Evolutionary conservation across 23 tunicate species (phyloP), one percentile per base, ranked within the genome.

Genomic region (Halocynthia aurantium): DNA sequence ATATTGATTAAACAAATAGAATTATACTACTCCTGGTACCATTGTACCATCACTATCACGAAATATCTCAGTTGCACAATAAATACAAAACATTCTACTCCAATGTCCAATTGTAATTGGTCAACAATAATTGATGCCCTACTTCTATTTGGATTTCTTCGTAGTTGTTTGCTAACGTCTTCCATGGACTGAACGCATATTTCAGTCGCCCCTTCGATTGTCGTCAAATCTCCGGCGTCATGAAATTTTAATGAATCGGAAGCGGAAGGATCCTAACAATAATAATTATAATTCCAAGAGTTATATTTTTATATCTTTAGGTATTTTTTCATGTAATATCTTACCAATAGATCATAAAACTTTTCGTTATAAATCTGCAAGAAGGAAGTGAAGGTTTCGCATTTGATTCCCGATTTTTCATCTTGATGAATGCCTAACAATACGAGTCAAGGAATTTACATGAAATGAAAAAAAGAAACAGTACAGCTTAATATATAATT

Each of bases 71-170:
- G n/a, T n/a, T n/a, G n/a, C n/a, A n/a, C n/a, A n/a, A n/a, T n/a
- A n/a, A n/a, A n/a, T n/a, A n/a, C n/a, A n/a, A n/a, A n/a, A n/a
- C n/a, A n/a, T n/a, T n/a, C n/a, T n/a, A n/a, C n/a, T n/a, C n/a
- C n/a, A n/a, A n/a, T n/a, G n/a, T n/a, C n/a, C n/a, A n/a, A n/a
- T n/a, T n/a, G n/a, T n/a, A n/a, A n/a, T n/a, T n/a, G n/a, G n/a
- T n/a, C n/a, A n/a, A n/a, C n/a, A 31, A 31, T 31, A 31, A 68
- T 15, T 68, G 49, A 22, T 10, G 44, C 31, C 8, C 68, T 67
- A 92, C 98, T 60, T 82, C 98, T 66, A 70, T 92, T 92, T 10
- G 98, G 98, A 64, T 85, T 92, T 55, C 98, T 68, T 55, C 98
- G 77, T 51, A 92, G 84, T 55, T 92, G 98, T 55, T 92, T 92